A percentile compares a stretch with the other conserved stretches of the same genome.
Evolutionary conservation across 2,888 invertebrate species (phyloP).

Genomic region (Brachylomia viminalis): DNA sequence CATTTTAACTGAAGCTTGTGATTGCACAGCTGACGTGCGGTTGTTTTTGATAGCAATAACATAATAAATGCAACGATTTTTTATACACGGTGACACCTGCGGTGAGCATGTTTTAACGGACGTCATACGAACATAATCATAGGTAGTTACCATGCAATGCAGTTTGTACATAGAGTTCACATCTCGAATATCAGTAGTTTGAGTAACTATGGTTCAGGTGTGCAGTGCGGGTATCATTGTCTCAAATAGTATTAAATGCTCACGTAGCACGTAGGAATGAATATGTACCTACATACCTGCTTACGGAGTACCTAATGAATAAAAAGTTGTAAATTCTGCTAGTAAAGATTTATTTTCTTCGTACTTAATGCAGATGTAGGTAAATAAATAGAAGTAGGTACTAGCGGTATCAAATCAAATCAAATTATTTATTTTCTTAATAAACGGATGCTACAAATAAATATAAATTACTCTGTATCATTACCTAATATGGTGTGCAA

Average conservation of each 20-base stretch:
- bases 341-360: not conserved
- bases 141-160: not conserved
- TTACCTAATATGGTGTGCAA: too few relatives aligned
- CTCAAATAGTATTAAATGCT: constrained; percentile 22
- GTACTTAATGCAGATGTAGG: not conserved
- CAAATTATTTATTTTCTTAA: too few relatives aligned
- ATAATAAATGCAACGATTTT: constrained; percentile 44
- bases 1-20: constrained; percentile 40
- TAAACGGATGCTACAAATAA: too few relatives aligned
- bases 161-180: constrained; percentile 16
- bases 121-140: not conserved
- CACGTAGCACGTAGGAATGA: not conserved
- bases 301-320: not conserved
- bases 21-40: constrained; percentile 27
- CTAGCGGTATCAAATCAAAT: too few relatives aligned
- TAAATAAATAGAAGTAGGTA: not conserved
- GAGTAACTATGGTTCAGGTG: constrained; percentile 27
- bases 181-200: constrained; percentile 17
- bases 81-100: constrained; percentile 20
- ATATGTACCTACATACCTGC: not conserved
- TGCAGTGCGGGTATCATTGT: not conserved
- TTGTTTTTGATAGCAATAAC: constrained; percentile 40
- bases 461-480: too few relatives aligned
- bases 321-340: not conserved
- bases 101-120: not conserved